Percentiles rank a stretch among this genome's conserved stretches.
These are phyloP conservation scores for Andricus quercusramuli DNA, from an alignment of 2,888 invertebrate species.

Conservation along the genomic window DNA sequence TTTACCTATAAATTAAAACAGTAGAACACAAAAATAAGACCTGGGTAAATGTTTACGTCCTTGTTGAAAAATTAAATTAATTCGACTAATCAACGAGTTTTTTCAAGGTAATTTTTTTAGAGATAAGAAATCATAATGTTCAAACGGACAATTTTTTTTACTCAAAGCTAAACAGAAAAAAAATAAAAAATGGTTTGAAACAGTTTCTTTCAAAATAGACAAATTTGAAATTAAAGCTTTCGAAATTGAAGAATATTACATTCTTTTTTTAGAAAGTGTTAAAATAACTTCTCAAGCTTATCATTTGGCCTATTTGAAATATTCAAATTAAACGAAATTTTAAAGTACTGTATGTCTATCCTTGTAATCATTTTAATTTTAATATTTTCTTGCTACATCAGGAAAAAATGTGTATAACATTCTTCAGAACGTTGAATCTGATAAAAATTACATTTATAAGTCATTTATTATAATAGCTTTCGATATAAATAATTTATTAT, in stretches of 20 bases:
- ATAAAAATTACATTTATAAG: slow-evolving; percentile 1
- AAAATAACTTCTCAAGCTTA: not conserved
- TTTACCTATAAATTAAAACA: no score
- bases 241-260: not conserved
- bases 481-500: slow-evolving; percentile 28
- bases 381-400: not conserved
- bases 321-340: not conserved
- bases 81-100: no score
- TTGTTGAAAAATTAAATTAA: no score
- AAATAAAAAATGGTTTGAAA: no score
- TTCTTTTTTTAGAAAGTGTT: not conserved
- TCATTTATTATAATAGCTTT: slow-evolving; percentile 12
- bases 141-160: no score
- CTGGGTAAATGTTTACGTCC: no score
- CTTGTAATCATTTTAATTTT: not conserved
- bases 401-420: not conserved
- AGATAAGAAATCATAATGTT: no score
- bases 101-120: no score
- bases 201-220: no score
- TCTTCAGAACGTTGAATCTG: not conserved
- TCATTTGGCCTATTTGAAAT: not conserved
- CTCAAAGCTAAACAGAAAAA: no score
- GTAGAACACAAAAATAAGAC: no score
- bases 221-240: no score
- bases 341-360: not conserved